Evolutionary conservation across 1,140 invertebrate genomes (phyloP), one percentile per base, ranked within the genome.

Genomic region (Goniozus legneri): DNA sequence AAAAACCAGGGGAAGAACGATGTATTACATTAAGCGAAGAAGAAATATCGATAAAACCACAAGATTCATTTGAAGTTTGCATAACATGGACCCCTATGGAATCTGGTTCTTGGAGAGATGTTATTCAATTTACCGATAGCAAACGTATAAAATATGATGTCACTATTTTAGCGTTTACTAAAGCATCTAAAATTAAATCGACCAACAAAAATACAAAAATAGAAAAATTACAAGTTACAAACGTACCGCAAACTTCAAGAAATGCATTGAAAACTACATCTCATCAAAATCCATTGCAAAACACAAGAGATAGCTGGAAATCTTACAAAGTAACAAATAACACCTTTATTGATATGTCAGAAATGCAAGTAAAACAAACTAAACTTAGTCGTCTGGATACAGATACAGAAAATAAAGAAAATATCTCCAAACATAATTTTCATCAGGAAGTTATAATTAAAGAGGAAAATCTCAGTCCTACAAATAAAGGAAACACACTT

Each of bases 141-240:
- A 77, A 79, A 41, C 77, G 80, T 51, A 79, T 84, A 13, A 80
- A 82, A 56, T 82, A 84, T 65, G 84, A 86, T 56, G 77, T 87
- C n/a, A 70, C 80, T 38, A 61, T 88, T 20, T 78, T 82, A 35
- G 52, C 67, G 12, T 60, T 43, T 22, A 54, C 63, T 21, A 53
- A 32, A 21, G 44, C 49, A 37, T 20, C 45, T 7, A 54, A 54
- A 18, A 67, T 62, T 46, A 12, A 20, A 8, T 6, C 4, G 2
- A 77, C 84, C 2, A 84, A 84, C 65, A 73, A 75, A 50, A 53
- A 59, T 52, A 61, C 24, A n/a, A 22, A 27, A n/a, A 41, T 21
- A 15, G 70, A 65, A 61, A 40, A 47, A 36, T 38, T 40, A 20
- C 8, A 47, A 43, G 33, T 21, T 20, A 21, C 47, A 58, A 33